phyloP scores from a whole-genome alignment of 2,888 invertebrate species.

The Eristalis arbustorum region DNA sequence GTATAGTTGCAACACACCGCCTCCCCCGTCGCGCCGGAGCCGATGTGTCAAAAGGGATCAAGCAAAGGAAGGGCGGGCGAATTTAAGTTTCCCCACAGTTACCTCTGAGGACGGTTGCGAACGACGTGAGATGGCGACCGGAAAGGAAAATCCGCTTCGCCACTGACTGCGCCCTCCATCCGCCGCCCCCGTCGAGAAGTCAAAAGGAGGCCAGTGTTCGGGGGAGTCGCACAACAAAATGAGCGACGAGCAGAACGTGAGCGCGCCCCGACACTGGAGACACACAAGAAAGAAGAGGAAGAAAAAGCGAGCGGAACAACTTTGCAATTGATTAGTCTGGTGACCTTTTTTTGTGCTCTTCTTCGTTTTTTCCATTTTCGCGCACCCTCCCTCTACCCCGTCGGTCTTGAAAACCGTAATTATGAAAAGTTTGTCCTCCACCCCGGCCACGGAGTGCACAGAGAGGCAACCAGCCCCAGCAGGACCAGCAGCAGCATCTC shows the following conservation, averaged over 20 bases:
- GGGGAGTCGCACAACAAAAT: too few relatives aligned
- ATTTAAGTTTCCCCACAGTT: constrained; percentile 12
- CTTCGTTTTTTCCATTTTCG: neutral
- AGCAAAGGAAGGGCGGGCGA: neutral
- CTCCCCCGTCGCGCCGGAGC: constrained; percentile 30
- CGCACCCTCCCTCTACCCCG: neutral
- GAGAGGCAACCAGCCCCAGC: too few relatives aligned
- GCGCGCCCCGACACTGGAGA: neutral
- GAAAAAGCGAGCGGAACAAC: constrained; percentile 28
- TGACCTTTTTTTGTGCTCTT: constrained; percentile 50
- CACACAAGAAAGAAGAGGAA: constrained; percentile 6
- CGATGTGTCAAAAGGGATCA: constrained; percentile 52
- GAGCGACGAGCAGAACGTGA: neutral
- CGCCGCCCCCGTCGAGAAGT: neutral
- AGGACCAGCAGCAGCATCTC: neutral
- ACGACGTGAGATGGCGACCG: neutral
- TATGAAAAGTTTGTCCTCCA: constrained; percentile 63
- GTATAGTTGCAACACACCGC: constrained; percentile 17
- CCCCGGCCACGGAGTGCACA: constrained; percentile 2
- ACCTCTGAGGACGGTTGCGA: neutral
- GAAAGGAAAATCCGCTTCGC: neutral
- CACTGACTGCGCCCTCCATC: neutral
- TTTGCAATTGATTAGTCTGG: constrained; percentile 70
- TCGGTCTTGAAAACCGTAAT: constrained; percentile 21
- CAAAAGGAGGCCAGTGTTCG: constrained; percentile 1